These are phyloP conservation scores for Zaprionus ornatus DNA, from an alignment of 1,140 invertebrate species.

Conservation along the genomic window DNA sequence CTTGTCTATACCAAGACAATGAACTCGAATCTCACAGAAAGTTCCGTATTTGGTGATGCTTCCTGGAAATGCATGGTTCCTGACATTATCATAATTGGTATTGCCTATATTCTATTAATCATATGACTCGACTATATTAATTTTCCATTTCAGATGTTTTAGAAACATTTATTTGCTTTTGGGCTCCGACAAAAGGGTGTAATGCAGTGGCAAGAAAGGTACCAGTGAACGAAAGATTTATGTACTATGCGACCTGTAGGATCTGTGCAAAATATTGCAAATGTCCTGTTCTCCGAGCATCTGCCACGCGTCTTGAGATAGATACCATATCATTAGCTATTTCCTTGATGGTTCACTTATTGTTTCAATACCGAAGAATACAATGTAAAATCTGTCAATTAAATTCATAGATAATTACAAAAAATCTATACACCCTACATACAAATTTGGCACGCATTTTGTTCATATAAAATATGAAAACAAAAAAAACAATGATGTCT, in stretches of 20 bases:
- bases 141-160: constrained; percentile 6
- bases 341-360: not conserved
- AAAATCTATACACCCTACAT: no score
- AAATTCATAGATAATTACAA: not conserved
- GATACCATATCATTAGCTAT: not conserved
- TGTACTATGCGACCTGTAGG: not conserved
- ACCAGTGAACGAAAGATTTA: not conserved
- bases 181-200: constrained; percentile 21
- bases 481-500: no score
- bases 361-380: not conserved
- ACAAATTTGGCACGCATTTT: no score
- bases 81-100: not conserved
- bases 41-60: not conserved
- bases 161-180: constrained; percentile 33
- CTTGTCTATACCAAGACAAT: not conserved
- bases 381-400: not conserved
- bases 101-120: not conserved
- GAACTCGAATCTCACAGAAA: not conserved
- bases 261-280: constrained; percentile 16
- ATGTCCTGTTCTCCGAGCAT: not conserved
- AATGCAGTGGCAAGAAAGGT: not conserved
- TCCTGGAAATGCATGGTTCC: not conserved
- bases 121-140: not conserved
- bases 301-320: not conserved
- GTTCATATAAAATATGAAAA: no score